Percentiles rank a stretch among this genome's conserved stretches.
These are phyloP conservation scores for Bergia puertoricense DNA, from an alignment of 92 coral and sea anemone species.

Conservation along the genomic window DNA sequence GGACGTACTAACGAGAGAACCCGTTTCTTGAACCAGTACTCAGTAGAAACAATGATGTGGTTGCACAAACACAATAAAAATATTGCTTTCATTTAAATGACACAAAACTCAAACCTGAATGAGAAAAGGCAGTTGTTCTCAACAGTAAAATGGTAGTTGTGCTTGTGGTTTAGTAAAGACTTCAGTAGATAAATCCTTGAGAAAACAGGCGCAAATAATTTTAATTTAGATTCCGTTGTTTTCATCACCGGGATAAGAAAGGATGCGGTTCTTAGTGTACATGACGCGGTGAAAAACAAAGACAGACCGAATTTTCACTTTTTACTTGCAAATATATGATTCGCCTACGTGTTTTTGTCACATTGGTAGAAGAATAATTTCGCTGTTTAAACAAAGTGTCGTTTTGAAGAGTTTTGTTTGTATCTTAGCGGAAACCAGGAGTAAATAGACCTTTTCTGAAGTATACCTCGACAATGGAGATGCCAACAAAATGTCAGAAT, in stretches of 20 bases:
- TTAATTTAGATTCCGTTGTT: background rate
- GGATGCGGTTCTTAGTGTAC: background rate
- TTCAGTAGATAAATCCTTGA: background rate
- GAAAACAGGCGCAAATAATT: background rate
- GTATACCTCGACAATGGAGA: background rate
- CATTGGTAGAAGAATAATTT: background rate
- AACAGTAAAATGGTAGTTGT: background rate
- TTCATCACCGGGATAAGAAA: background rate
- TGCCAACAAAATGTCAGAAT: constrained; percentile 13
- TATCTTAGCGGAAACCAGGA: constrained; percentile 19
- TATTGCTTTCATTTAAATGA: constrained; percentile 19
- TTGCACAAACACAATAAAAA: constrained; percentile 1
- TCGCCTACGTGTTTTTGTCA: background rate
- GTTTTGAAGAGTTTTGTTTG: background rate
- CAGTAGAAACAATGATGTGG: background rate
- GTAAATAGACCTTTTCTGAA: constrained; percentile 2
- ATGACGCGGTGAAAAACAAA: background rate
- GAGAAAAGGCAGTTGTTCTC: background rate
- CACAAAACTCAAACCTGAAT: constrained; percentile 10
- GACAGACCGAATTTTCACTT: background rate
- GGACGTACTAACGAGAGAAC: background rate
- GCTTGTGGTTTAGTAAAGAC: background rate
- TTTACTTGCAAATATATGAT: background rate
- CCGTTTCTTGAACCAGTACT: background rate
- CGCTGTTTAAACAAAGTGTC: constrained; percentile 21